phyloP scores from a whole-genome alignment of 2,888 invertebrate genomes.

The Microctonus brassicae region DNA sequence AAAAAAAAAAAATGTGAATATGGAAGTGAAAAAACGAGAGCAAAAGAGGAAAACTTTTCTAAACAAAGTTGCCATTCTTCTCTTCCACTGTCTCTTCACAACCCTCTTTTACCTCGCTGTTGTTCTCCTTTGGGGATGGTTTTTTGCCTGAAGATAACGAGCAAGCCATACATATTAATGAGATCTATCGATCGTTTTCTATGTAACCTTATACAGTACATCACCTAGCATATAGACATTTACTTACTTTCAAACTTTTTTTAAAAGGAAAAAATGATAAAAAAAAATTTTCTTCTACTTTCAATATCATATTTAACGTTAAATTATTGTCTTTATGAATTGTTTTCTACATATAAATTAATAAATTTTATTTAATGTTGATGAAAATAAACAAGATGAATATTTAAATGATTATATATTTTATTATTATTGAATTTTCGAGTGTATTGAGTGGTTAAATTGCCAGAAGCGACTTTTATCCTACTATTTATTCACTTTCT shows the following conservation, averaged over 20 bases:
- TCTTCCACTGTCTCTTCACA: background rate
- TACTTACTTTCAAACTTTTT: background rate
- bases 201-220: background rate
- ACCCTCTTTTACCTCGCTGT: background rate
- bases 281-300: background rate
- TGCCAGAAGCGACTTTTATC: background rate
- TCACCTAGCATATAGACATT: background rate
- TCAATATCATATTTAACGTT: background rate
- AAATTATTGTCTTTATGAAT: too few relatives aligned
- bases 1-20: constrained; percentile 11
- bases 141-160: constrained; percentile 41
- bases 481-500: constrained; percentile 15
- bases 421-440: too few relatives aligned
- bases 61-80: constrained; percentile 37
- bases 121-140: constrained; percentile 16
- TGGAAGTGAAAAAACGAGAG: constrained; percentile 11
- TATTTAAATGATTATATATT: too few relatives aligned
- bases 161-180: constrained; percentile 52
- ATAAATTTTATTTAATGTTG: too few relatives aligned
- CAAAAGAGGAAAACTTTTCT: constrained; percentile 24
- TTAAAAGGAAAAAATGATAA: background rate
- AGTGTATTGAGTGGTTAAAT: background rate
- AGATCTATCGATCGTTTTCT: constrained; percentile 42
- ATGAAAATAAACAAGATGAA: too few relatives aligned
- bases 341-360: too few relatives aligned